Conservation (phyloP, 2,888 invertebrate species). For the Ernsta delagoae region DNA sequence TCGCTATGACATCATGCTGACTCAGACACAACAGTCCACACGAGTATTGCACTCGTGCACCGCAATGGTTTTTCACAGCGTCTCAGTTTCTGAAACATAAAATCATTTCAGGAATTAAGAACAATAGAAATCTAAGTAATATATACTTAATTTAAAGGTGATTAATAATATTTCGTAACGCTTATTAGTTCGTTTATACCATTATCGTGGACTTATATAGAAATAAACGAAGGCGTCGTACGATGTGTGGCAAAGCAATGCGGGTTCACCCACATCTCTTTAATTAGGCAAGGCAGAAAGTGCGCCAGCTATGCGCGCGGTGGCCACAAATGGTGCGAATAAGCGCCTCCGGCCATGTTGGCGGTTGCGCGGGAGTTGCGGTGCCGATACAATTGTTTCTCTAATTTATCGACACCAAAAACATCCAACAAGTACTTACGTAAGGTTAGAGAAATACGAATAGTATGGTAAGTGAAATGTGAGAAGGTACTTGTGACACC, state of each 20-base stretch:
- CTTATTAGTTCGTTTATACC: not conserved
- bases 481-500: too few species aligned
- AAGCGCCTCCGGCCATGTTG: slow-evolving; percentile 69
- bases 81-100: slow-evolving; percentile 20
- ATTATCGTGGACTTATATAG: slow-evolving; percentile 57
- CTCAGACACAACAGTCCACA: slow-evolving; percentile 52
- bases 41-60: not conserved
- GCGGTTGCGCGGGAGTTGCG: slow-evolving; percentile 66
- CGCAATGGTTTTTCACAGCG: slow-evolving; percentile 11
- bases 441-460: slow-evolving; percentile 7
- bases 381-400: slow-evolving; percentile 65
- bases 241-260: slow-evolving; percentile 56
- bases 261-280: slow-evolving; percentile 78
- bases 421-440: slow-evolving; percentile 25
- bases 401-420: slow-evolving; percentile 53
- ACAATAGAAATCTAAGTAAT: not conserved
- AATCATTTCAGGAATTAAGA: not conserved
- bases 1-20: slow-evolving; percentile 78
- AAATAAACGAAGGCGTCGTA: slow-evolving; percentile 65
- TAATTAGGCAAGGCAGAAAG: slow-evolving; percentile 74
- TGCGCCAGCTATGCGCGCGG: slow-evolving; percentile 48
- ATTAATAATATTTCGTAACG: not conserved
- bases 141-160: not conserved
- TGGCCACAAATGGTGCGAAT: slow-evolving; percentile 74
- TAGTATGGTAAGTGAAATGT: too few species aligned